Base-by-base conservation (phyloP, 2,888 invertebrate genomes). In the Coelinius sp. region DNA sequence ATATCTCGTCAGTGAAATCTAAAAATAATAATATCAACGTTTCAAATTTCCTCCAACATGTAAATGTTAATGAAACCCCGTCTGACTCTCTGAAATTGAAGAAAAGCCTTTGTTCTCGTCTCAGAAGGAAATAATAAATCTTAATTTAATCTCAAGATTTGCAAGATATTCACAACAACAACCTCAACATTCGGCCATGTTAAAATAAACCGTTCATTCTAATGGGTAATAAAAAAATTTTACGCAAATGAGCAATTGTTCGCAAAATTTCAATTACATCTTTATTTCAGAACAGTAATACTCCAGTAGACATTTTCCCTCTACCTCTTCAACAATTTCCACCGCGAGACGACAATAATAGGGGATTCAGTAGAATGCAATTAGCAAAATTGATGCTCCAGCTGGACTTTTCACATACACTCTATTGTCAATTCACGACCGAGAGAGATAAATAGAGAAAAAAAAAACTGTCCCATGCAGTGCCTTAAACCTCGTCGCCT, bases 71-170 rank as follows among this genome's bases (percentile, higher is more conserved):
- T 59, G 59, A 35, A 35, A 35, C 25, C 25, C 14, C 35, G 10
- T 17, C 10, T 49, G 20, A 49, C 10, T n/a, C 14, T 31, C 12
- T 35, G 10, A 20, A 59, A 35, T 35, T 31, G 35, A 59, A 59
- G 59, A 59, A 35, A 59, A 59, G 31, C 59, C 59, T 59, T 59
- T 59, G 59, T 59, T 59, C 17, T 12, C 20, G n/a, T n/a, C n/a
- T n/a, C 20, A 7, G 35, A 31, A 59, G 59, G 59, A 59, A 59
- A 59, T 59, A 31, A 59, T 59, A 59, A 59, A 59, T 59, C 14
- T 20, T 8, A 31, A 17, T 35, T 35, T 35, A 59, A 35, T 59
- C 35, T 59, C 35, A 8, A 31, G 59, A 59, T 59, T 59, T 35
- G 17, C 35, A 20, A 59, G 59, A 59, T 59, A 59, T 17, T 31